Evolutionary conservation across 2,113 vertebrate genomes (phyloP).

Genomic region (Brachyhypopomus occidentalis): DNA sequence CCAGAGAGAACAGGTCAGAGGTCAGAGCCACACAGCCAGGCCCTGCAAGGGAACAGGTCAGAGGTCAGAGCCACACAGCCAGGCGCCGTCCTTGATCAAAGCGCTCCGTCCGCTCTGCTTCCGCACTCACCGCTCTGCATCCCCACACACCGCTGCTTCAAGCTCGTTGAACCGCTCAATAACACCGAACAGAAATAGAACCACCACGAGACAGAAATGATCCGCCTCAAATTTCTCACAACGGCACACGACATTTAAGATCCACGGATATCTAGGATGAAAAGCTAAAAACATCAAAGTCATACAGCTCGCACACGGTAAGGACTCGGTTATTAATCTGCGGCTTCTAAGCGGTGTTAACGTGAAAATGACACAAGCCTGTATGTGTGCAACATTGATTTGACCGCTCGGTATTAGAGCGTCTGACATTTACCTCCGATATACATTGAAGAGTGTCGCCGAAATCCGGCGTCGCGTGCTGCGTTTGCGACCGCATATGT

Average conservation of each 20-base stretch:
- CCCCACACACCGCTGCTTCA: too few relatives aligned
- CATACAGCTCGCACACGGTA: too few relatives aligned
- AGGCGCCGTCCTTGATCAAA: too few relatives aligned
- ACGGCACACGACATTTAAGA: neutral
- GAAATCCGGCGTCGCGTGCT: neutral
- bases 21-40: too few relatives aligned
- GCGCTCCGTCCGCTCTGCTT: too few relatives aligned
- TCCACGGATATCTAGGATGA: neutral
- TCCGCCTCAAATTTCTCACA: neutral
- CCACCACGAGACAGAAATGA: neutral
- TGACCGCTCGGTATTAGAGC: constrained; percentile 23
- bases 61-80: neutral
- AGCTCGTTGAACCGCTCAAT: neutral
- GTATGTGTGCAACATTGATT: constrained; percentile 10
- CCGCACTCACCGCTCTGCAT: too few relatives aligned
- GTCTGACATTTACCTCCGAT: constrained; percentile 18
- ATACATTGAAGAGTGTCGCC: neutral
- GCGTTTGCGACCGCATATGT: neutral
- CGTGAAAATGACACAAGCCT: neutral
- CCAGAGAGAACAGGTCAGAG: too few relatives aligned
- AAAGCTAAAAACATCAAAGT: neutral
- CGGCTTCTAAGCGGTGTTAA: neutral
- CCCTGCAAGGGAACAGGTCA: too few relatives aligned
- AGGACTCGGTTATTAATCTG: too few relatives aligned
- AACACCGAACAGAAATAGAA: neutral